Conservation (phyloP, 2,797 vertebrate species). For the Psittacula derbiana region DNA sequence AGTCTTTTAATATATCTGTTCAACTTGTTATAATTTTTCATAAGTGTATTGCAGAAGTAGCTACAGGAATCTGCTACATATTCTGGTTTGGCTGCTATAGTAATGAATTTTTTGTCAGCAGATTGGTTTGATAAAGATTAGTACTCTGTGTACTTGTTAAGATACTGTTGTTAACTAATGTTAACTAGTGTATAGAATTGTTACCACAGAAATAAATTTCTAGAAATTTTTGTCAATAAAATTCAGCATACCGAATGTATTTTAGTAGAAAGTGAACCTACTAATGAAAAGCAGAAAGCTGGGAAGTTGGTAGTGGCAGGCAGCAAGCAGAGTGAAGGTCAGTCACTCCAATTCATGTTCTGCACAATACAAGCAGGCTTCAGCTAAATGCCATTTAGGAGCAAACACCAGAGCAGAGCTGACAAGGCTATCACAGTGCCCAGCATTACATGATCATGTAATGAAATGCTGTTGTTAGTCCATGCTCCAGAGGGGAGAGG, state of each 20-base stretch:
- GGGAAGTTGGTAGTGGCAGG: not conserved
- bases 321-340: not conserved
- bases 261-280: not conserved
- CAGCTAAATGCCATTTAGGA: constrained; percentile 37
- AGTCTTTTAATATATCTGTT: constrained; percentile 90
- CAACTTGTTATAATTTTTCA: constrained; percentile 40
- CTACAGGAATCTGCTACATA: not conserved
- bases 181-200: not conserved
- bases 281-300: not conserved
- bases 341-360: not conserved
- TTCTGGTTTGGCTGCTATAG: not conserved
- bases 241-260: not conserved
- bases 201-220: not conserved
- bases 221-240: not conserved
- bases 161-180: not conserved
- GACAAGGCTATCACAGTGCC: constrained; percentile 30
- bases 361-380: not conserved
- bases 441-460: not conserved
- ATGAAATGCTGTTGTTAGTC: not conserved
- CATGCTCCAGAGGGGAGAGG: not conserved
- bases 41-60: not conserved
- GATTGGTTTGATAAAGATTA: not conserved
- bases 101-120: not conserved
- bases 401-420: not conserved
- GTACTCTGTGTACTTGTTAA: not conserved